A percentile compares a stretch with the other conserved stretches of the same genome.
phyloP scores from a whole-genome alignment of 2,888 invertebrate species.

The Gortyna flavago region DNA sequence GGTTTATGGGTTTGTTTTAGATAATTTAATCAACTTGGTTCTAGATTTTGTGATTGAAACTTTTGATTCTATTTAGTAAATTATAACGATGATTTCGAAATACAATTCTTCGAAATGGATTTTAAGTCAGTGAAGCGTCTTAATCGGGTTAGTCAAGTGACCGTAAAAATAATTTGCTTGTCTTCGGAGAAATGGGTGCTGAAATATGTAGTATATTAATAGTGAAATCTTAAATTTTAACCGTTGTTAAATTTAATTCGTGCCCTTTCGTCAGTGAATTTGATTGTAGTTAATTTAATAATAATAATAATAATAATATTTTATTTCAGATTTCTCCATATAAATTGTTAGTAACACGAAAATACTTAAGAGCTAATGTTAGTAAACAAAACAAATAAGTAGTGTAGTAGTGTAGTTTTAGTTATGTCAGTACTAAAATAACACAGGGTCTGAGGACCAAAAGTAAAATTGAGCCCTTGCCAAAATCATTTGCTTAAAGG shows the following conservation, averaged over 20 bases:
- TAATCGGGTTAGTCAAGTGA: conserved; percentile 9
- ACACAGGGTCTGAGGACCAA: neutral
- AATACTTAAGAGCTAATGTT: too few relatives aligned
- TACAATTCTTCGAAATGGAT: neutral
- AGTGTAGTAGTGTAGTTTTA: too few relatives aligned
- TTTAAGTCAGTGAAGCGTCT: neutral
- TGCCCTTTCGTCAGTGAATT: neutral
- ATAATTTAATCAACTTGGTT: neutral
- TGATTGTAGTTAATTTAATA: conserved; percentile 6
- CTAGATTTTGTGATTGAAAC: neutral
- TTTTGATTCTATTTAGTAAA: neutral
- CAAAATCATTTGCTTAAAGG: neutral
- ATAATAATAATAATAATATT: too few relatives aligned
- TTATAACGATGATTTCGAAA: neutral
- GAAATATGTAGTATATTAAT: neutral
- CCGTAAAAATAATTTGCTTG: conserved; percentile 12
- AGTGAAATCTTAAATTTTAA: neutral
- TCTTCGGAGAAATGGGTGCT: neutral
- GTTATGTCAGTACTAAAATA: neutral
- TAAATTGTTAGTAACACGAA: too few relatives aligned
- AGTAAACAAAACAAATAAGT: too few relatives aligned
- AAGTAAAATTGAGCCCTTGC: neutral
- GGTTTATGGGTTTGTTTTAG: neutral
- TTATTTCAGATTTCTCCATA: too few relatives aligned
- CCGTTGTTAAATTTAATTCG: neutral